Conservation (phyloP, 2,888 invertebrate species). For the Ophion ellenae region DNA sequence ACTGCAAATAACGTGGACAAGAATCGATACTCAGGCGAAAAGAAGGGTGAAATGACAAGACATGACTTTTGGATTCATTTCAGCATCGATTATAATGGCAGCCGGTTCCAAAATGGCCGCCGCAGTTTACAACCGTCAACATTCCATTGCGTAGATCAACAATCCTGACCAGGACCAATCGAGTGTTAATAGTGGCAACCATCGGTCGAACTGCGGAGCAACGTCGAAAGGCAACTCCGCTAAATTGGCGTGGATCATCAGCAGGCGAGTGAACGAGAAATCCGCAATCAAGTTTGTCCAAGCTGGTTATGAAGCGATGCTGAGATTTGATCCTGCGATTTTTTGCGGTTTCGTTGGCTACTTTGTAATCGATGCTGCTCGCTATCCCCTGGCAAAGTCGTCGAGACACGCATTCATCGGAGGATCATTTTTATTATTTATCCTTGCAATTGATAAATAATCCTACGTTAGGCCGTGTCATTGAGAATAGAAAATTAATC, state of each 20-base stretch:
- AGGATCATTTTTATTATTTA: background rate
- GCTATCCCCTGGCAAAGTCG: background rate
- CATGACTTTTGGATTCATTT: background rate
- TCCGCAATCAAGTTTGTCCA: background rate
- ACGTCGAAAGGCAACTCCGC: background rate
- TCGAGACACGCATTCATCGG: background rate
- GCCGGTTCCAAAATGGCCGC: background rate
- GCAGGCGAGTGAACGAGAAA: background rate
- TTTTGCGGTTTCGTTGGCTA: background rate
- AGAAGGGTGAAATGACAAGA: too few species aligned
- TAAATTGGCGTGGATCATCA: background rate
- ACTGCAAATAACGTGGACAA: too few species aligned
- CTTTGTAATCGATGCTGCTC: background rate
- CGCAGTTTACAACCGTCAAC: too few species aligned
- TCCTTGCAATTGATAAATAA: background rate
- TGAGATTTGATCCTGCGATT: background rate
- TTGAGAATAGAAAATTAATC: background rate
- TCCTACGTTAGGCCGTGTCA: background rate
- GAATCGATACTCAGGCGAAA: too few species aligned
- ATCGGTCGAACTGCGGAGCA: background rate
- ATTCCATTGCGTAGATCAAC: background rate
- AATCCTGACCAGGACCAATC: background rate
- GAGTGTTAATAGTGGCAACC: background rate
- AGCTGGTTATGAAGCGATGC: background rate
- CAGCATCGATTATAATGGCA: background rate